A percentile compares a stretch with the other conserved stretches of the same genome.
Conservation (phyloP, 2,797 vertebrate species). For the Pangasius mekongensis region DNA sequence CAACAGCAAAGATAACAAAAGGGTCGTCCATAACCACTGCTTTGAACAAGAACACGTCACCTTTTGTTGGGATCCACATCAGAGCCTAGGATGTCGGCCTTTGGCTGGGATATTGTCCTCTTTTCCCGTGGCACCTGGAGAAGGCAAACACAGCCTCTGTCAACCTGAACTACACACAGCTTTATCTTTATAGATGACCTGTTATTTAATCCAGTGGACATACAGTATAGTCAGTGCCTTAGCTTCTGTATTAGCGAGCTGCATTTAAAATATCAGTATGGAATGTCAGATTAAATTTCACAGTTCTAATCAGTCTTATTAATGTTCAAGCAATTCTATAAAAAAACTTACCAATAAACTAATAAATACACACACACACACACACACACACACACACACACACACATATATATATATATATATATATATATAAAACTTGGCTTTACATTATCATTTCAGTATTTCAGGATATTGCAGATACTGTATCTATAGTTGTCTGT, state of each 20-base stretch:
- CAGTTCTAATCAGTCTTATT: neutral
- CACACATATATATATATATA: too few species aligned
- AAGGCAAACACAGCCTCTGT: constrained; percentile 77
- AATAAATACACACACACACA: neutral
- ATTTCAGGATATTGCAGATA: neutral
- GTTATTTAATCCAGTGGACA: constrained; percentile 49
- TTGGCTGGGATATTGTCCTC: constrained; percentile 84
- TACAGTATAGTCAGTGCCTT: constrained; percentile 20
- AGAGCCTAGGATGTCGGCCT: constrained; percentile 86
- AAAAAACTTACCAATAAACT: neutral
- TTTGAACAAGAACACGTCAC: constrained; percentile 70
- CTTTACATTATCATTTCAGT: neutral
- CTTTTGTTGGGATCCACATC: constrained; percentile 97
- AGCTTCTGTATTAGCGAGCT: constrained; percentile 18
- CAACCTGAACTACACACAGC: constrained; percentile 71
- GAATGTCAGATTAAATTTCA: neutral
- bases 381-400: neutral
- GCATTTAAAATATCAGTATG: neutral
- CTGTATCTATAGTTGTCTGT: neutral
- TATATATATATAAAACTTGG: neutral
- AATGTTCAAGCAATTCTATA: neutral
- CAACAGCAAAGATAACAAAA: constrained; percentile 33
- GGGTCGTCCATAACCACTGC: constrained; percentile 37
- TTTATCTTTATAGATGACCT: constrained; percentile 41
- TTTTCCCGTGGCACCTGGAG: constrained; percentile 93